phyloP scores from a whole-genome alignment of 2,797 vertebrate species.

The Nannoperca australis region DNA sequence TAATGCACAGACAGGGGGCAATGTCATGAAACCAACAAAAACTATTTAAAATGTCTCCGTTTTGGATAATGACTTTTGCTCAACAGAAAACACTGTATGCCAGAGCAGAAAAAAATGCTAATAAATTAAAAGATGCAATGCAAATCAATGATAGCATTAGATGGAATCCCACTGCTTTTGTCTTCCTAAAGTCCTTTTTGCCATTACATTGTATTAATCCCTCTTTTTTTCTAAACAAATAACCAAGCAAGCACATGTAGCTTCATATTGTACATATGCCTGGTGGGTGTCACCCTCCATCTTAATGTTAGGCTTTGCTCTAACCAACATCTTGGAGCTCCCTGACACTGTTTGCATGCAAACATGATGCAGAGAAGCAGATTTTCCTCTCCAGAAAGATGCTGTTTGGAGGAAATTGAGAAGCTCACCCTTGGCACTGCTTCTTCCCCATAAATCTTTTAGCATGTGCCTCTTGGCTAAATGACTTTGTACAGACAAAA shows the following conservation, averaged over 20 bases:
- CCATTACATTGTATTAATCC: background rate
- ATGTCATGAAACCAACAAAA: too few species aligned
- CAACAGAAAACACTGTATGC: background rate
- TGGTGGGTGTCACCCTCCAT: constrained; percentile 65
- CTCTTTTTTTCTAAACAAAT: constrained; percentile 20
- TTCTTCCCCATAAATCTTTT: constrained; percentile 94
- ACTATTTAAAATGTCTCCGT: too few species aligned
- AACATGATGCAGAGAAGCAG: constrained; percentile 68
- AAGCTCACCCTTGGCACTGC: constrained; percentile 90
- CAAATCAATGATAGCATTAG: background rate
- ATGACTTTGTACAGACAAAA: constrained; percentile 84
- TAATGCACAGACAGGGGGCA: too few species aligned
- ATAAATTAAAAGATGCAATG: background rate
- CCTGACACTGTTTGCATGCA: constrained; percentile 77
- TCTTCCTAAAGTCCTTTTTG: background rate
- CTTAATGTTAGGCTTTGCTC: constrained; percentile 72
- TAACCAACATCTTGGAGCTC: constrained; percentile 67
- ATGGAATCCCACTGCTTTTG: background rate
- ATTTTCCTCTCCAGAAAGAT: constrained; percentile 72
- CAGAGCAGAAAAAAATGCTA: background rate
- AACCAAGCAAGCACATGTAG: constrained; percentile 16
- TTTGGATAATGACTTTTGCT: background rate
- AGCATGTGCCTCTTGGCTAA: constrained; percentile 93
- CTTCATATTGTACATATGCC: constrained; percentile 49
- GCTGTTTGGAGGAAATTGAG: constrained; percentile 87